Conservation (phyloP, 2,888 invertebrate species). For the Endomychus coccineus region DNA sequence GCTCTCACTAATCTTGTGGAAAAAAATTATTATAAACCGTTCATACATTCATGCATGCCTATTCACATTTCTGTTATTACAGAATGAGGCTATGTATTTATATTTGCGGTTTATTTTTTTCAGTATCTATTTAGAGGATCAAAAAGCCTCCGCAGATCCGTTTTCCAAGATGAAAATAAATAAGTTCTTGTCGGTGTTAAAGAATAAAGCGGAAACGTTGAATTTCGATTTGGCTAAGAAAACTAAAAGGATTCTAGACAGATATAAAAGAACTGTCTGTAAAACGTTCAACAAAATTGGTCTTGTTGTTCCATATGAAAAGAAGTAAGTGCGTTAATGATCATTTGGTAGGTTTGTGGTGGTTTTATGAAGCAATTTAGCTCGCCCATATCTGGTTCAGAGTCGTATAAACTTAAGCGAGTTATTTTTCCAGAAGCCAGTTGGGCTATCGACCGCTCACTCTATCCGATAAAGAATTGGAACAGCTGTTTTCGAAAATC, state of each 20-base stretch:
- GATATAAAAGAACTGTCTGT: constrained; percentile 57
- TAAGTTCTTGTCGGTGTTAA: constrained; percentile 55
- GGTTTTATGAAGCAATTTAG: constrained; percentile 1
- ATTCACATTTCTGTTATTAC: too few relatives aligned
- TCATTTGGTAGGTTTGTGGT: too few relatives aligned
- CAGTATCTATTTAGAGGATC: constrained; percentile 52
- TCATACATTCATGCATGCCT: too few relatives aligned
- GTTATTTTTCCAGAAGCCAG: constrained; percentile 52
- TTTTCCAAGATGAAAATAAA: constrained; percentile 56
- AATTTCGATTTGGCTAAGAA: constrained; percentile 52
- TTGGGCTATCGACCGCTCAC: constrained; percentile 70
- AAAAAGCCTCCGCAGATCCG: constrained; percentile 49
- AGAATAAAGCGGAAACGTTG: constrained; percentile 55
- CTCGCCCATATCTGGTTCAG: constrained; percentile 1
- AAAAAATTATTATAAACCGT: too few relatives aligned
- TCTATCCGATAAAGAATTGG: constrained; percentile 45
- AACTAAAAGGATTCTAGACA: constrained; percentile 52
- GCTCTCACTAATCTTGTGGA: too few relatives aligned
- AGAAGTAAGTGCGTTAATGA: constrained; percentile 48
- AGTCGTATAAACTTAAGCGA: constrained; percentile 3
- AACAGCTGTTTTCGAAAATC: constrained; percentile 61
- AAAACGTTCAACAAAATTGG: constrained; percentile 76
- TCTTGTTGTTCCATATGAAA: constrained; percentile 76
- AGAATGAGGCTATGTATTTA: too few relatives aligned
- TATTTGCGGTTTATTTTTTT: too few relatives aligned